Base-by-base conservation (phyloP, 2,888 invertebrate genomes). In the Drosophila lutescens region DNA sequence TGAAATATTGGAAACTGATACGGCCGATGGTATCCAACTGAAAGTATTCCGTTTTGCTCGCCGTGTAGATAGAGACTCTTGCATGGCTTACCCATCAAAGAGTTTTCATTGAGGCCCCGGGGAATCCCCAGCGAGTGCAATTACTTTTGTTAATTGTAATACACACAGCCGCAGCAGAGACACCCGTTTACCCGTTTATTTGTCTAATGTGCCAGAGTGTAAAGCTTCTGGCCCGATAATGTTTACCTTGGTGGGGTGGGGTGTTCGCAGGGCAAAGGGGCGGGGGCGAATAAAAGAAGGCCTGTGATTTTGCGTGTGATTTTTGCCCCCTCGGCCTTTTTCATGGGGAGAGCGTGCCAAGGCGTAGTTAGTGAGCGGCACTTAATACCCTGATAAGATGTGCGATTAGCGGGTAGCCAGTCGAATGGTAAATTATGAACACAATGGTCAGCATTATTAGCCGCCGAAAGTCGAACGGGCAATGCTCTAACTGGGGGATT, bases 311-410 rank as follows among this genome's bases (percentile, higher is more conserved):
- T 70, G 70, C 46, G 57, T 65, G 34, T 57, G 53, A 55, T 72
- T 63, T 62, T 55, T 50, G 47, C 46, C 44, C 58, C 54, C 51
- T 38, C 40, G 15, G 40, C 26, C 30, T 66, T 66, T 66, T 66
- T 66, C 46, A 65, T 38, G 26, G 67, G 46, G 69, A 81, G 87
- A 82, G 82, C 82, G 82, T 83, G 82, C 71, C 74, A 71, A 74
- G 50, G 55, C 59, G 78, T 82, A 85, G 83, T 83, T 83, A 87
- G 67, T 65, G 57, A 59, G 67, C 68, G 66, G 58, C 78, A 85
- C 88, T 86, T 86, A 86, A 88, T 78, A 68, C 82, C 40, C 63
- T 75, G 83, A 84, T 84, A 84, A 84, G 83, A 88, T 82, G 76
- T 70, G 34, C 69, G 83, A 88, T 83, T 88, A 86, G 61, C 61